Percentiles rank a stretch among this genome's conserved stretches.
phyloP scores from a whole-genome alignment of 2,113 vertebrate genomes.

The Xenopus borealis region DNA sequence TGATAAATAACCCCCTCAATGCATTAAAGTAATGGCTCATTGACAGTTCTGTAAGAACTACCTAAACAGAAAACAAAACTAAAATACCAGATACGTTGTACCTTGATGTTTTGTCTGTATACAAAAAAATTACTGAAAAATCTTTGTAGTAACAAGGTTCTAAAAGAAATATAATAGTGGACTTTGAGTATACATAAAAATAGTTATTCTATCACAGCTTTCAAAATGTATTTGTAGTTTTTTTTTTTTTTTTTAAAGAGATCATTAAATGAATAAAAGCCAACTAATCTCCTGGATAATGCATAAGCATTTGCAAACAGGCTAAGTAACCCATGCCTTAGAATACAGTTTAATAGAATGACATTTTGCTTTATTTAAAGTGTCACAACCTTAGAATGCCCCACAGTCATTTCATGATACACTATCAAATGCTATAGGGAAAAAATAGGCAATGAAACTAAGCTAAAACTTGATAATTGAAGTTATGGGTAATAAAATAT shows the following conservation, averaged over 20 bases:
- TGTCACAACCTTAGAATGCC: constrained; percentile 1
- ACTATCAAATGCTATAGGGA: neutral
- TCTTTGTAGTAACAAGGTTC: neutral
- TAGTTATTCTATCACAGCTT: no score
- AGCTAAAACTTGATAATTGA: neutral
- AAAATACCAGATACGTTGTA: constrained; percentile 27
- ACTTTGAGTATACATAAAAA: neutral
- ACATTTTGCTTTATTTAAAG: constrained; percentile 18
- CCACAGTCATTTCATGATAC: neutral
- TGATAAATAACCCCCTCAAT: no score
- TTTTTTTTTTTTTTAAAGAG: neutral
- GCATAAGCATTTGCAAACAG: neutral
- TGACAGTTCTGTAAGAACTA: constrained; percentile 36
- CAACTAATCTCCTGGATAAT: neutral
- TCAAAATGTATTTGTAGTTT: no score
- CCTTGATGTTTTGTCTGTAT: constrained; percentile 20
- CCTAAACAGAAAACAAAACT: constrained; percentile 29
- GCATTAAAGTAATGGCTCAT: constrained; percentile 33
- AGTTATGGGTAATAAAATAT: no score
- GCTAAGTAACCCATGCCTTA: constrained; percentile 16
- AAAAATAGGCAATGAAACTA: neutral
- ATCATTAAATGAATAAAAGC: constrained; percentile 26
- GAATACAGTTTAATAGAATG: neutral
- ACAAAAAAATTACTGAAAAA: neutral
- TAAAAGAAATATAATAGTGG: neutral